These are phyloP conservation scores for Aphaenogaster ashmeadi DNA, from an alignment of 1,140 invertebrate genomes.

Conservation along the genomic window DNA sequence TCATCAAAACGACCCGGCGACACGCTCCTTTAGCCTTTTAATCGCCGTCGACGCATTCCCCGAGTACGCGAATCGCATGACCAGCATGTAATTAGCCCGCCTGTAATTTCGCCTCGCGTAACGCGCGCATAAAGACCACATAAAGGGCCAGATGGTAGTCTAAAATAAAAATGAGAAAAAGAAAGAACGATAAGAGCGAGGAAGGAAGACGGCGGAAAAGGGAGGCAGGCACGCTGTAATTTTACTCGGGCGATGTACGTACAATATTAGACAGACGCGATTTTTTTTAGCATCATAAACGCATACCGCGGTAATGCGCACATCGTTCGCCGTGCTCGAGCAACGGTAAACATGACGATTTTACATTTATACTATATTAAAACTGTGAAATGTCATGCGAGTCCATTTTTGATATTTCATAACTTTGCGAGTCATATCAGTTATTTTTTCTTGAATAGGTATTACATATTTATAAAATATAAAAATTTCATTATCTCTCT, in stretches of 20 bases:
- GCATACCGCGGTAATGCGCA: slow-evolving; percentile 9
- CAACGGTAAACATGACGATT: neutral
- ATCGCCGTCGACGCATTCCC: slow-evolving; percentile 45
- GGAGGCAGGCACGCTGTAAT: slow-evolving; percentile 59
- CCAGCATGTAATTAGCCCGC: slow-evolving; percentile 81
- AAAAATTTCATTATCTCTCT: neutral
- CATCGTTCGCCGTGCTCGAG: neutral
- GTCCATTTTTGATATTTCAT: neutral
- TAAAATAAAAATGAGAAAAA: slow-evolving; percentile 57
- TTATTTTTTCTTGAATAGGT: neutral
- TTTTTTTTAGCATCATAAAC: slow-evolving; percentile 33
- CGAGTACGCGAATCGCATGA: slow-evolving; percentile 76
- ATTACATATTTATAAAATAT: neutral
- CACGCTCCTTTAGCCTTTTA: slow-evolving; percentile 53
- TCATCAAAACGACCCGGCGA: slow-evolving; percentile 51
- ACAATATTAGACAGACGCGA: slow-evolving; percentile 41
- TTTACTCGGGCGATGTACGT: slow-evolving; percentile 49
- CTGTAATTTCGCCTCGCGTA: slow-evolving; percentile 75
- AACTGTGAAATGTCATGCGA: neutral
- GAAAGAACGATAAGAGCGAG: neutral
- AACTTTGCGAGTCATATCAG: neutral
- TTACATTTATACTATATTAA: slow-evolving; percentile 9
- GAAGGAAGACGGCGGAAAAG: slow-evolving; percentile 4
- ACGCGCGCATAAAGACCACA: slow-evolving; percentile 42
- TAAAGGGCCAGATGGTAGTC: slow-evolving; percentile 56